These are phyloP conservation scores for Pteronotus mesoamericanus DNA, from an alignment of 2,797 vertebrate genomes.

Conservation along the genomic window DNA sequence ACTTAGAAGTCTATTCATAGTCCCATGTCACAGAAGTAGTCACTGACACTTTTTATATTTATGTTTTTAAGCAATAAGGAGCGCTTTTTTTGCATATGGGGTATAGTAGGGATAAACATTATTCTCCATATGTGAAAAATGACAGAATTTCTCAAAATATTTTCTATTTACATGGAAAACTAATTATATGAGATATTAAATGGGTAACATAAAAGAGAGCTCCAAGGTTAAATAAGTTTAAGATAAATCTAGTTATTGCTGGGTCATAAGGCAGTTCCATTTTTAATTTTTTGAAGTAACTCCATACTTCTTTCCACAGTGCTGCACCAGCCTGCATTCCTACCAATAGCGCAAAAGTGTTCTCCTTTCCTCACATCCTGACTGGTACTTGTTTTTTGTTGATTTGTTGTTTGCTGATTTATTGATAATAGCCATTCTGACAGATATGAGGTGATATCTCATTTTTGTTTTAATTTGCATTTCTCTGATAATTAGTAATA, in stretches of 20 bases:
- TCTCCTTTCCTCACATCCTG: no score
- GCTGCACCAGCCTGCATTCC: no score
- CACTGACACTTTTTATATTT: not conserved
- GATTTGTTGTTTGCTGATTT: no score
- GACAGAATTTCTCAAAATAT: not conserved
- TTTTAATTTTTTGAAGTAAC: no score
- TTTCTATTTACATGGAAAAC: conserved; percentile 14
- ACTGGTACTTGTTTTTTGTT: no score
- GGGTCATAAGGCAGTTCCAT: no score
- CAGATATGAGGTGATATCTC: no score
- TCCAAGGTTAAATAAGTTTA: not conserved
- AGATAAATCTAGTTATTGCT: not conserved
- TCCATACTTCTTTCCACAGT: no score
- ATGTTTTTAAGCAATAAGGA: not conserved
- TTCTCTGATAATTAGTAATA: no score
- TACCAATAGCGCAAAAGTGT: no score
- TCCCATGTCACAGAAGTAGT: not conserved
- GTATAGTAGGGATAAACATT: not conserved
- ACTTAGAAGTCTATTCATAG: not conserved
- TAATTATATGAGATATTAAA: not conserved
- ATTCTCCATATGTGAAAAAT: conserved; percentile 4
- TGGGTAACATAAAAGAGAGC: not conserved
- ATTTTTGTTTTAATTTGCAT: no score
- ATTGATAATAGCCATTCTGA: no score
- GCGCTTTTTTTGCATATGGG: not conserved